Percentiles rank a stretch among this genome's conserved stretches.
These are phyloP conservation scores for Chamaetylas fuelleborni DNA, from an alignment of 2,113 vertebrate genomes.

Conservation along the genomic window DNA sequence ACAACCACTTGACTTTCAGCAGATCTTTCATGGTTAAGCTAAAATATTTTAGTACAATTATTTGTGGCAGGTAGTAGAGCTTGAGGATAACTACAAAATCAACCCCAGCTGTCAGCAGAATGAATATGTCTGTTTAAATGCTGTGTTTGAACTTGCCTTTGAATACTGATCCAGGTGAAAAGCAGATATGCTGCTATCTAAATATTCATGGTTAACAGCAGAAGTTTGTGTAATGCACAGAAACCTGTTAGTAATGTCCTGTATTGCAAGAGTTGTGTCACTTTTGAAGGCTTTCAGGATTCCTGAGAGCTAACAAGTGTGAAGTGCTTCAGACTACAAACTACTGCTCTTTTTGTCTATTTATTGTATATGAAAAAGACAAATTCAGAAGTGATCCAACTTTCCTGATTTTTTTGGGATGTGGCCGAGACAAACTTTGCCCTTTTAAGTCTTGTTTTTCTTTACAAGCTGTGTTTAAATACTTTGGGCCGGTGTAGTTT, in stretches of 20 bases:
- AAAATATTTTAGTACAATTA: neutral
- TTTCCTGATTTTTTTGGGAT: neutral
- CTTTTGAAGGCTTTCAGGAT: neutral
- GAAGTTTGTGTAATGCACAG: neutral
- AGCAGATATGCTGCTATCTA: neutral
- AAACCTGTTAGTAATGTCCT: neutral
- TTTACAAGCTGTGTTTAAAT: slow-evolving; percentile 35
- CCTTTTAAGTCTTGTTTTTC: slow-evolving; percentile 42
- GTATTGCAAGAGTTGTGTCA: neutral
- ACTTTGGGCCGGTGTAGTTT: neutral
- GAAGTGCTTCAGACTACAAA: neutral
- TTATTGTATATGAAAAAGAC: neutral
- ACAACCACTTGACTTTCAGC: neutral
- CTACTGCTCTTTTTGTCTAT: neutral
- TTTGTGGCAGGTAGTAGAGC: neutral
- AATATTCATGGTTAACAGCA: neutral
- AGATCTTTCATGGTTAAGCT: neutral
- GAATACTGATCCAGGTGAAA: neutral
- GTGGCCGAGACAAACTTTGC: neutral
- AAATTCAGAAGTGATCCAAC: neutral
- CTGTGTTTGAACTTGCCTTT: neutral
- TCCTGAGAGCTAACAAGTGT: neutral
- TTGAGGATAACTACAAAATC: neutral
- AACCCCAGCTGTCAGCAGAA: neutral
- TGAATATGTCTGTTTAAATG: neutral